A percentile compares a stretch with the other conserved stretches of the same genome.
These are phyloP conservation scores for Planiliza haematocheilus DNA, from an alignment of 2,113 vertebrate species.

Conservation along the genomic window DNA sequence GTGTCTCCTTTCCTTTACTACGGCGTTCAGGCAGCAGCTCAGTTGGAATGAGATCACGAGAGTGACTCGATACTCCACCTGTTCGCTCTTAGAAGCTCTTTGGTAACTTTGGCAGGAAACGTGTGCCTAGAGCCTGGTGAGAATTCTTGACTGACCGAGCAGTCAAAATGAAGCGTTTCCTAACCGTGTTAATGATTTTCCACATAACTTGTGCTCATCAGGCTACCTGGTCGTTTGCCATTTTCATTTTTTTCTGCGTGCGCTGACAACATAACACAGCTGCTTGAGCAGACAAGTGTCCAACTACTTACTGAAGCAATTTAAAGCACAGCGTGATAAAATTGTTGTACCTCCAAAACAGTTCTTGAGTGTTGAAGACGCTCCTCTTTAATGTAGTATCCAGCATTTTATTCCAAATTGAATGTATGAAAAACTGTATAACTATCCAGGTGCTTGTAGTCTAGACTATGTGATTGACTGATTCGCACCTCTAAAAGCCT, in stretches of 20 bases:
- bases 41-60: neutral
- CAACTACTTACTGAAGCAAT: neutral
- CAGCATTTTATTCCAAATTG: neutral
- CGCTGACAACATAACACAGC: neutral
- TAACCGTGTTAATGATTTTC: neutral
- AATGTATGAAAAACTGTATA: neutral
- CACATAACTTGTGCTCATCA: neutral
- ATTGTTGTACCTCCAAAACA: neutral
- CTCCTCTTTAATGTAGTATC: neutral
- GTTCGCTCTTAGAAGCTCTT: neutral
- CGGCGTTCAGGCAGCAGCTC: too few species aligned
- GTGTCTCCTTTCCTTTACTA: too few species aligned
- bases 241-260: neutral
- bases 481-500: neutral
- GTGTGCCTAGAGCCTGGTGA: neutral
- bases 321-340: neutral
- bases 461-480: conserved; percentile 1
- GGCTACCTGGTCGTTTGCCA: neutral
- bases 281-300: neutral
- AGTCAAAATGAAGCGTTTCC: neutral
- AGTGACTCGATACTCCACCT: neutral
- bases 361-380: neutral
- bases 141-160: neutral
- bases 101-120: neutral
- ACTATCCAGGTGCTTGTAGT: neutral